Percentiles rank a stretch among this genome's conserved stretches.
Conservation (phyloP, 1,140 invertebrate species). For the Drosophila nigromelanica region DNA sequence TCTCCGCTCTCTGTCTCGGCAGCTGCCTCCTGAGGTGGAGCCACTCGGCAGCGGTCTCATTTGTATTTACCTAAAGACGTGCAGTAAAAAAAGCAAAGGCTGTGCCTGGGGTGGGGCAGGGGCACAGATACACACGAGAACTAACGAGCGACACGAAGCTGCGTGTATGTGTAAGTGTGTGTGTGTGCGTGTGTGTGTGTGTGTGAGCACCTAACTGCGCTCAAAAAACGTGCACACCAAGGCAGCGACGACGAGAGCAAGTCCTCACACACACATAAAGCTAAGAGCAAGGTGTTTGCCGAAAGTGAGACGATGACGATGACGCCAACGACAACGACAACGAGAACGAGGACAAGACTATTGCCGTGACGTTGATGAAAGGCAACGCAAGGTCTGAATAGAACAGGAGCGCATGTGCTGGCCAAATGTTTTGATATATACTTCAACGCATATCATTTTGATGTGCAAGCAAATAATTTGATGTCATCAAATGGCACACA, state of each 20-base stretch:
- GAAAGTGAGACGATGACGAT: conserved; percentile 61
- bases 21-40: conserved; percentile 48
- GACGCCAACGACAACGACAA: conserved; percentile 38
- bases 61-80: conserved; percentile 83
- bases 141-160: conserved; percentile 71
- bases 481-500: neutral
- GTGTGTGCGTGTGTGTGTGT: conserved; percentile 7
- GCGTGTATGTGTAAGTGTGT: neutral
- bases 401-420: conserved; percentile 37
- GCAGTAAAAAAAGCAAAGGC: conserved; percentile 37
- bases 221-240: conserved; percentile 60
- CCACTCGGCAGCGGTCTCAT: conserved; percentile 65
- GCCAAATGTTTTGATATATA: conserved; percentile 13
- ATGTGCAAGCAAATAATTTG: conserved; percentile 6
- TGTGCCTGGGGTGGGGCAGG: conserved; percentile 7
- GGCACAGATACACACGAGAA: conserved; percentile 60
- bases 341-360: conserved; percentile 57
- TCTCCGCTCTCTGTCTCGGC: conserved; percentile 46
- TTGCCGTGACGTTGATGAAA: conserved; percentile 57
- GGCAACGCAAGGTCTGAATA: neutral
- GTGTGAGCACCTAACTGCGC: conserved; percentile 66
- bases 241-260: conserved; percentile 58
- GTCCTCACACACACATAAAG: conserved; percentile 33
- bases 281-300: conserved; percentile 63
- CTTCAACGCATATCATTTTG: neutral